A percentile compares a stretch with the other conserved stretches of the same genome.
Evolutionary conservation across 2,888 invertebrate species (phyloP).

Genomic region (Volucella zonaria): DNA sequence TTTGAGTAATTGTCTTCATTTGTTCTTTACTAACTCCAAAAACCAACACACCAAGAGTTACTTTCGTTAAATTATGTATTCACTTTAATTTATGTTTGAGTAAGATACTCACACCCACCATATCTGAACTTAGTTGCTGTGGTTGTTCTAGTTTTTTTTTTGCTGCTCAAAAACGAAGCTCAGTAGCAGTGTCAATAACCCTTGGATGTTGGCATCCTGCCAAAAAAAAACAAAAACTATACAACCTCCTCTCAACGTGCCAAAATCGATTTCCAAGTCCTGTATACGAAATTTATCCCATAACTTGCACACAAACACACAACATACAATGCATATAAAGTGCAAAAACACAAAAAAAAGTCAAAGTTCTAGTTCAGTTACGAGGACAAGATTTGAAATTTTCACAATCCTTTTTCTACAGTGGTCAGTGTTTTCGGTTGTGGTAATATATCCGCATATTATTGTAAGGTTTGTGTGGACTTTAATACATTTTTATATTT

Average conservation of each 20-base stretch:
- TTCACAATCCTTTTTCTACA: constrained; percentile 7
- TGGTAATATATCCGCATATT: background rate
- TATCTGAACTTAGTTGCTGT: constrained; percentile 31
- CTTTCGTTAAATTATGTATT: no score
- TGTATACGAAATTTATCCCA: constrained; percentile 55
- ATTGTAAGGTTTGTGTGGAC: no score
- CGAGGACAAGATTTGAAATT: constrained; percentile 40
- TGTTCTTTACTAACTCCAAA: no score
- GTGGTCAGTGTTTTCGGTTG: no score
- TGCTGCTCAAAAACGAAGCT: background rate
- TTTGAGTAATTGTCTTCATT: no score
- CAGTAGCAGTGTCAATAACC: constrained; percentile 64
- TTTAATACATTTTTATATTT: no score
- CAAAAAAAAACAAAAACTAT: constrained; percentile 20
- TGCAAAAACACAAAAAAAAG: constrained; percentile 16
- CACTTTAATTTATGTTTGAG: no score
- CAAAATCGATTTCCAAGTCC: constrained; percentile 55
- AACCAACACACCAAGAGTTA: no score
- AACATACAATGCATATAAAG: background rate
- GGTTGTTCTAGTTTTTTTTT: background rate
- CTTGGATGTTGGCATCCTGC: constrained; percentile 39
- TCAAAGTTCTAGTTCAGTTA: constrained; percentile 68
- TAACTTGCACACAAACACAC: constrained; percentile 29
- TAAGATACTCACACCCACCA: background rate
- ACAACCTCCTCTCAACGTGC: background rate